These are phyloP conservation scores for Dioctria linearis DNA, from an alignment of 2,888 invertebrate species.

Conservation along the genomic window DNA sequence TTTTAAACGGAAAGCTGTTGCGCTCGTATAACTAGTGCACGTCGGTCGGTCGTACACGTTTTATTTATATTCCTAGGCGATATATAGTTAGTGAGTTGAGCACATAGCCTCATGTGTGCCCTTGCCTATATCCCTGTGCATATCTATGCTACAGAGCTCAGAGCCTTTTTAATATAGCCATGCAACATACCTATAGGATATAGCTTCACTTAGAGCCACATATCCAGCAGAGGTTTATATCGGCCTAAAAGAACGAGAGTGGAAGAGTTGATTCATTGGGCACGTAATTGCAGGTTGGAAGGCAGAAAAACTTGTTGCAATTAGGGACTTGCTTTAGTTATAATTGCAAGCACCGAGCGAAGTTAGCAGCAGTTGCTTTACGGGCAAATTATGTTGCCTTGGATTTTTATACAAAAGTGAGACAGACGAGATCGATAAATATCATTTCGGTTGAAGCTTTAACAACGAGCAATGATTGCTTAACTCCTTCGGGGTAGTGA, in stretches of 20 bases:
- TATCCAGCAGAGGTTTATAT: neutral
- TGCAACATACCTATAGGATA: conserved; percentile 5
- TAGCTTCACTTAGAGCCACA: conserved; percentile 7
- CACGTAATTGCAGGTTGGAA: conserved; percentile 43
- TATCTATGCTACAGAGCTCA: conserved; percentile 8
- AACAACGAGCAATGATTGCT: conserved; percentile 4
- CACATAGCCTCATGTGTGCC: conserved; percentile 18
- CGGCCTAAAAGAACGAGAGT: conserved; percentile 32
- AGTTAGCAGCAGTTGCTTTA: neutral
- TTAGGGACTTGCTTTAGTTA: conserved; percentile 44
- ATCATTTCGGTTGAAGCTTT: neutral
- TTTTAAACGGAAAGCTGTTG: conserved; percentile 46
- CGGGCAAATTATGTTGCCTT: conserved; percentile 22
- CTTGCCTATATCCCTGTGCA: neutral
- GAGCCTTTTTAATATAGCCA: conserved; percentile 36
- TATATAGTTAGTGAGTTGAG: too few relatives aligned
- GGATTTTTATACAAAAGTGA: conserved; percentile 7
- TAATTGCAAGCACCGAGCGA: conserved; percentile 14
- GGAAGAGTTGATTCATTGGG: conserved; percentile 48
- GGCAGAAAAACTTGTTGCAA: conserved; percentile 48
- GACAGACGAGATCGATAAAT: neutral
- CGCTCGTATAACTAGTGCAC: neutral
- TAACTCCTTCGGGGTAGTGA: neutral
- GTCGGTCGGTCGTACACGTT: conserved; percentile 1
- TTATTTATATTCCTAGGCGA: conserved; percentile 36